Percentiles rank a stretch among this genome's conserved stretches.
Conservation (phyloP, 1,140 invertebrate genomes). For the Fopius arisanus region DNA sequence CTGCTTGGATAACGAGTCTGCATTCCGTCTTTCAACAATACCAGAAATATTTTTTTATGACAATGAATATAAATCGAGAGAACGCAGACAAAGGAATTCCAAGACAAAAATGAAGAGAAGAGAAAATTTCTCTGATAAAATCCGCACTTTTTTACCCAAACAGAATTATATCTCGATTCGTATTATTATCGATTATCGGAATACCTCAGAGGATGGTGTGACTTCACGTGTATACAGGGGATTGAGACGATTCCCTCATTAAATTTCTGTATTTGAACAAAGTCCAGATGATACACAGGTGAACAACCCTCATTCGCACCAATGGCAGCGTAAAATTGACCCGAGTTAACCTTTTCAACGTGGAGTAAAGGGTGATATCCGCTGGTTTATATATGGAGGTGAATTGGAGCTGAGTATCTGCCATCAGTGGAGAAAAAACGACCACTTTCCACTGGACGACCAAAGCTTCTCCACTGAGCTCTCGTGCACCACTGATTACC, state of each 20-base stretch:
- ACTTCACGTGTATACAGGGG: too few relatives aligned
- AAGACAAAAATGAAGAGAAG: background rate
- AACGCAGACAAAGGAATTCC: background rate
- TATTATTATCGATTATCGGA: too few relatives aligned
- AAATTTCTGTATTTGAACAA: slow-evolving; percentile 9
- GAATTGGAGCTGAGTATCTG: background rate
- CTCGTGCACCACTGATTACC: background rate
- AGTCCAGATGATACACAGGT: slow-evolving; percentile 2
- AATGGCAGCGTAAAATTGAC: slow-evolving; percentile 26
- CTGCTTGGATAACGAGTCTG: background rate
- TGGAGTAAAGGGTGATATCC: background rate
- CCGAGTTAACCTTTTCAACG: slow-evolving; percentile 22
- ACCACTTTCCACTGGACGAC: background rate
- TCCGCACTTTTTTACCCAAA: too few relatives aligned
- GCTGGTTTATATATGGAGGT: background rate
- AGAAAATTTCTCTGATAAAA: background rate
- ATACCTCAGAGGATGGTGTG: too few relatives aligned
- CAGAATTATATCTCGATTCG: too few relatives aligned
- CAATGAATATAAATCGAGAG: background rate
- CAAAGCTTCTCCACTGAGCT: background rate
- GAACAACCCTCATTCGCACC: slow-evolving; percentile 2
- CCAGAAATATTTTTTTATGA: background rate
- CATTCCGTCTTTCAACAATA: background rate
- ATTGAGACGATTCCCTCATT: background rate
- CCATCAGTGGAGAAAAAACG: background rate